Evolutionary conservation across 35 echinoderm and acorn worm species (phyloP).

Genomic region (Eucidaris tribuloides): DNA sequence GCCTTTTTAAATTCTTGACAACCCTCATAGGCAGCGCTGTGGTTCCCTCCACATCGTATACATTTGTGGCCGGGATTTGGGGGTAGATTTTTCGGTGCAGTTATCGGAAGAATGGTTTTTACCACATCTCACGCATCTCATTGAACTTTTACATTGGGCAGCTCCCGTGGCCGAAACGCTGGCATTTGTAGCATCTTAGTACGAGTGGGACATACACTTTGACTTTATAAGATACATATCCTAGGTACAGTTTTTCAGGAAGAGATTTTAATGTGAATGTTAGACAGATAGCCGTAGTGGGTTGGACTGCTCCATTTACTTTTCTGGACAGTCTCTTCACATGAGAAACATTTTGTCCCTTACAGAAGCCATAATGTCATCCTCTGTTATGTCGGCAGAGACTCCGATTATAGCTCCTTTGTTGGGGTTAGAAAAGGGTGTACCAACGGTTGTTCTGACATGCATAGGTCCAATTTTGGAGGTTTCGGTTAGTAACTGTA

Average conservation of each 20-base stretch:
- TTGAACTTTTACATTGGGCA: neutral
- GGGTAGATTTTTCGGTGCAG: neutral
- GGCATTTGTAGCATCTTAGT: neutral
- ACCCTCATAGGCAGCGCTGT: neutral
- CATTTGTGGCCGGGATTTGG: no score
- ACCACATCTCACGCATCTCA: neutral
- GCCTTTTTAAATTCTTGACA: neutral
- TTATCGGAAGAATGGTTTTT: neutral
- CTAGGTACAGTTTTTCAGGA: neutral
- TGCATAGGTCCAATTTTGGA: neutral
- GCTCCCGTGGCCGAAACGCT: neutral
- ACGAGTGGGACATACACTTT: neutral
- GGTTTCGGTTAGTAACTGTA: neutral
- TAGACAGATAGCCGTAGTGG: neutral
- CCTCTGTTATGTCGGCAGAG: neutral
- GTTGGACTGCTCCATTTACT: neutral
- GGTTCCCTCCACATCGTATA: neutral
- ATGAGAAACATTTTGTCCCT: neutral
- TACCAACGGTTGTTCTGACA: neutral
- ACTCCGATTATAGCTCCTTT: neutral
- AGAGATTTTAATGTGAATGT: neutral
- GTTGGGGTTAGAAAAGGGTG: neutral
- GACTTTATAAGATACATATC: neutral
- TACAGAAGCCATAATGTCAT: neutral
- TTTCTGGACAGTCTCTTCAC: neutral